These are phyloP conservation scores for Atta cephalotes DNA, from an alignment of 1,140 invertebrate genomes.

Conservation along the genomic window DNA sequence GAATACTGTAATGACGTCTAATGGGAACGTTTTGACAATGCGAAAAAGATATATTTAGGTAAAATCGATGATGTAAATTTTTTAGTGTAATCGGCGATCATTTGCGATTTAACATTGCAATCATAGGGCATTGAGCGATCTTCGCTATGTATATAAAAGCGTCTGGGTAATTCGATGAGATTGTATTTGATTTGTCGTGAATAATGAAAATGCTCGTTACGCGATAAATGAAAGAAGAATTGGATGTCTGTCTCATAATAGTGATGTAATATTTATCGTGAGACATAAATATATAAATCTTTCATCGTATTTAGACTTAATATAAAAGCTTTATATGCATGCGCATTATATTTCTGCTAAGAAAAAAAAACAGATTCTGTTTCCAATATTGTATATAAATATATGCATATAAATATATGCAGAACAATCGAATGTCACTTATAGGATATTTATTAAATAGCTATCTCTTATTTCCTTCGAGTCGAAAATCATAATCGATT, in stretches of 20 bases:
- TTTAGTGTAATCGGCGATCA: neutral
- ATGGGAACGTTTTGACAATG: neutral
- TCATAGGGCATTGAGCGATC: neutral
- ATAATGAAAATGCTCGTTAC: slow-evolving; percentile 11
- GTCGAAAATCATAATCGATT: neutral
- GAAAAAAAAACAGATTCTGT: neutral
- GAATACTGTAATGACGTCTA: slow-evolving; percentile 28
- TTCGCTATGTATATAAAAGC: neutral
- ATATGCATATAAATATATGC: no score
- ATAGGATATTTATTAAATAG: neutral
- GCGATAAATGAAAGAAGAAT: neutral
- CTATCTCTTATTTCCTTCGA: neutral
- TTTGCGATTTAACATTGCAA: neutral
- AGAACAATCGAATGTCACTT: neutral
- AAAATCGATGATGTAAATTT: slow-evolving; percentile 23
- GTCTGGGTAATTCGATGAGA: neutral
- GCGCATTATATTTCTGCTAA: neutral
- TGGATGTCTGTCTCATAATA: neutral
- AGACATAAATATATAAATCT: neutral
- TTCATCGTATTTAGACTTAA: neutral
- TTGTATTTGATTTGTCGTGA: neutral
- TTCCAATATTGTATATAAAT: neutral
- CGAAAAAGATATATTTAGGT: neutral
- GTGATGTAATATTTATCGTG: neutral
- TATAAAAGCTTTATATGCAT: neutral